Evolutionary conservation across 2,797 vertebrate genomes (phyloP).

Genomic region (Salarias fasciatus): DNA sequence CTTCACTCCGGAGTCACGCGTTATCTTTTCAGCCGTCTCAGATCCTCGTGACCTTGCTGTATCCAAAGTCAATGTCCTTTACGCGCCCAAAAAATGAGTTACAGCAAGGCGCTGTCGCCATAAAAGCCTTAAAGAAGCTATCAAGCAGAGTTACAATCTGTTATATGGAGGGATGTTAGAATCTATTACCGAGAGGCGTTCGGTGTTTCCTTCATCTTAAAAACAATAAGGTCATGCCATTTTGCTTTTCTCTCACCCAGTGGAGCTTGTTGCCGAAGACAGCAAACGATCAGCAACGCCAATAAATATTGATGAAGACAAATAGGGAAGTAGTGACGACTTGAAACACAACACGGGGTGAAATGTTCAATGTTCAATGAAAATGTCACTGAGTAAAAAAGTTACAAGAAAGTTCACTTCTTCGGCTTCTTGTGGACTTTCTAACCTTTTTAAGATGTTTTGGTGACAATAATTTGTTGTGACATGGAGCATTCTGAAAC

Average conservation of each 20-base stretch:
- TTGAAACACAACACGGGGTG: slow-evolving; percentile 2
- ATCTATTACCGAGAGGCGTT: slow-evolving; percentile 19
- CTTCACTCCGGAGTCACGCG: slow-evolving; percentile 27
- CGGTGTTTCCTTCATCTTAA: slow-evolving; percentile 2
- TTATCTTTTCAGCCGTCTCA: slow-evolving; percentile 31
- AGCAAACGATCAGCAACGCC: slow-evolving; percentile 29
- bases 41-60: slow-evolving; percentile 26
- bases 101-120: slow-evolving; percentile 3
- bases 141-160: slow-evolving; percentile 14
- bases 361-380: slow-evolving; percentile 1
- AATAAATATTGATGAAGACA: slow-evolving; percentile 38
- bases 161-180: slow-evolving; percentile 14
- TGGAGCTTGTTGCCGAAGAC: slow-evolving; percentile 29
- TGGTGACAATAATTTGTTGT: neutral
- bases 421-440: too few relatives aligned
- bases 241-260: slow-evolving; percentile 4
- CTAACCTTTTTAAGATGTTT: neutral
- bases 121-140: slow-evolving; percentile 21
- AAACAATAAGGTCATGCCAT: slow-evolving; percentile 9
- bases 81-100: slow-evolving; percentile 11
- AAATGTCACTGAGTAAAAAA: neutral
- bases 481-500: too few relatives aligned
- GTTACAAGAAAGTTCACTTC: too few relatives aligned
- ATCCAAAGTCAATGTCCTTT: slow-evolving; percentile 27
- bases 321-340: neutral